Evolutionary conservation across 2,888 invertebrate genomes (phyloP).

Genomic region (Lobophora halterata): DNA sequence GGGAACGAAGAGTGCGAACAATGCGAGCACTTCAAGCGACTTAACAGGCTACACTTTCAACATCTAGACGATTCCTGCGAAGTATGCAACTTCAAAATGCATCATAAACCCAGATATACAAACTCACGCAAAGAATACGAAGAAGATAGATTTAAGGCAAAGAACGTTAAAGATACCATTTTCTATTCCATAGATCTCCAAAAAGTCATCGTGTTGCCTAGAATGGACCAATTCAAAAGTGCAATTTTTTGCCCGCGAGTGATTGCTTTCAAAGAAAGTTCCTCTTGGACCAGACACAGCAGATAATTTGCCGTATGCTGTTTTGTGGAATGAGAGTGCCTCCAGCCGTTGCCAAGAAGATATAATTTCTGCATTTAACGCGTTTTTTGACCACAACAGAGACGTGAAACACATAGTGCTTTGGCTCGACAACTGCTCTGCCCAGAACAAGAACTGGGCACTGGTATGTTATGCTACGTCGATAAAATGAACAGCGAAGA

Average conservation of each 20-base stretch:
- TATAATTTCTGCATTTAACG: slow-evolving; percentile 1
- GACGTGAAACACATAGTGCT: slow-evolving; percentile 7
- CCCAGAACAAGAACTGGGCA: slow-evolving; percentile 26
- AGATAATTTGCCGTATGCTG: slow-evolving; percentile 5
- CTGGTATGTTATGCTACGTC: slow-evolving; percentile 15
- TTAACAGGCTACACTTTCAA: slow-evolving; percentile 2
- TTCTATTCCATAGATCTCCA: slow-evolving; percentile 14
- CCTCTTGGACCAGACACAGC: slow-evolving; percentile 1
- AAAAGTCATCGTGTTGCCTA: slow-evolving; percentile 10
- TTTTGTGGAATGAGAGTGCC: slow-evolving; percentile 2
- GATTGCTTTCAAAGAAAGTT: slow-evolving; percentile 3
- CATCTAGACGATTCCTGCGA: not conserved
- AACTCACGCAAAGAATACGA: slow-evolving; percentile 11
- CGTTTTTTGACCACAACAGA: not conserved
- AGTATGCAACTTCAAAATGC: slow-evolving; percentile 14
- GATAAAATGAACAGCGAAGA: too few species aligned
- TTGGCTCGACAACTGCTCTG: slow-evolving; percentile 21
- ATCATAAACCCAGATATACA: slow-evolving; percentile 10
- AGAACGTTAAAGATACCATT: slow-evolving; percentile 8
- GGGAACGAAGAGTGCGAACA: slow-evolving; percentile 23
- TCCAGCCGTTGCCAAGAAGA: slow-evolving; percentile 3
- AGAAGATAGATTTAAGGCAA: slow-evolving; percentile 11
- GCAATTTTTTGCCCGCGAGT: slow-evolving; percentile 11
- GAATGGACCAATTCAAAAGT: slow-evolving; percentile 10
- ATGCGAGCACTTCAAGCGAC: slow-evolving; percentile 20